Base-by-base conservation (phyloP, 2,113 vertebrate species). In the Zosterops hypoxanthus region DNA sequence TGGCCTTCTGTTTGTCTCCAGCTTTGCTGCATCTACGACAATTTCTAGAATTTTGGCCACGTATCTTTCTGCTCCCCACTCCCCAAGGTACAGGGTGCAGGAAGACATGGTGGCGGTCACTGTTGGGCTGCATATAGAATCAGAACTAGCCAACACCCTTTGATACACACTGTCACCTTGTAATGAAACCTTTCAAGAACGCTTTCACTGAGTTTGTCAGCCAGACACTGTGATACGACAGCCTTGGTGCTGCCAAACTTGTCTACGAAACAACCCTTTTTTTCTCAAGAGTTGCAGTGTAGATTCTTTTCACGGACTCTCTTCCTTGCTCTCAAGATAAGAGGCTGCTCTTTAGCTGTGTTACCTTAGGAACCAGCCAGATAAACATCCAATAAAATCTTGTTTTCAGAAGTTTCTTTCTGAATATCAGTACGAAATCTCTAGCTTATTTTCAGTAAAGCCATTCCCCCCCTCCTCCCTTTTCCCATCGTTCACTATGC, bases 381-480 rank as follows among this genome's bases (percentile, higher is more conserved):
- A 97, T 92, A 86, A 90, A 92, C 52, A 94, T 92, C 91, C 94
- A 94, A 66, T 91, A 49, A 91, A 87, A 70, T 73, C 53, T 88
- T 94, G 87, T 97, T 97, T 97, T 92, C 90, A 86, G 93, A 88
- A 96, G 83, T 91, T 94, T 86, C 59, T 94, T 96, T 93, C 88
- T 85, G 84, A 90, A 66, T 89, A 94, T 92, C 90, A 82, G 56
- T 60, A 50, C 47, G 77, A 82, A 91, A 85, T 95, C 86, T 95
- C 44, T 52, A 46, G 77, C 82, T 90, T 95, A 69, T 92, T 95
- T 97, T 89, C 84, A 83, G 57, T 70, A 52, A 86, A 56, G 55
- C 56, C 17, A 16, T 75, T 78, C 64, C 41, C 46, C 52, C 52
- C 25, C 39, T 41, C 42, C 72, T 29, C 47, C 25, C 44, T 33